Base-by-base conservation (phyloP, 1,140 invertebrate genomes). In the Heliconius hewitsoni region DNA sequence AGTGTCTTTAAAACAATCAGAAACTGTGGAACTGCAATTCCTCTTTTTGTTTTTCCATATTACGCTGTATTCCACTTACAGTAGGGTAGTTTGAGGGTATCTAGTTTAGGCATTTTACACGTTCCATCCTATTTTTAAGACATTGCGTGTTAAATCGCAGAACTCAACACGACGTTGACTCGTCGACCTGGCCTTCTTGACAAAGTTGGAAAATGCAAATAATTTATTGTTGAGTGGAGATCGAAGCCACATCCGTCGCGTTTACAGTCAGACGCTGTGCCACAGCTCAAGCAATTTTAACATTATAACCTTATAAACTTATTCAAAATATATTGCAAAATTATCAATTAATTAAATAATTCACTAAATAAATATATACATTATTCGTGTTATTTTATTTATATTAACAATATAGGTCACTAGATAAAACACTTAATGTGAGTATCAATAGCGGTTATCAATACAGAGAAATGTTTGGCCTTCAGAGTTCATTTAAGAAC, bases 381-480 rank as follows among this genome's bases (percentile, higher is more conserved):
- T 73, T 71, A 42, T 70, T 23, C 27, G 19, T 76, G 19, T 42
- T 66, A n/a, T 66, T 13, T 27, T 66, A 66, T 66, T 66, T 66
- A 30, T 66, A 66, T 66, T 66, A 66, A 27, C 27, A 66, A 66
- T 66, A 66, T 66, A 23, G 60, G 60, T 66, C 60, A 66, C 19
- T 66, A 30, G 60, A 66, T 66, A 66, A 66, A 66, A 66, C 60
- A 30, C 60, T 66, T 30, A 66, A 66, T 66, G 13, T 66, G 11
- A 66, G 60, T 66, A 66, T 27, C 60, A 66, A 57, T 23, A 23
- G 19, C 23, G 55, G 60, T 66, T 66, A 66, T 66, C 60, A 30
- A 66, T 66, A 66, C 60, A 66, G 60, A 66, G 60, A 66, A 66
- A 66, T 66, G 60, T 66, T 66, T 66, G 27, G 60, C 60, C 60